Evolutionary conservation across 2,113 vertebrate genomes (phyloP).

Genomic region (Hyaena hyaena): DNA sequence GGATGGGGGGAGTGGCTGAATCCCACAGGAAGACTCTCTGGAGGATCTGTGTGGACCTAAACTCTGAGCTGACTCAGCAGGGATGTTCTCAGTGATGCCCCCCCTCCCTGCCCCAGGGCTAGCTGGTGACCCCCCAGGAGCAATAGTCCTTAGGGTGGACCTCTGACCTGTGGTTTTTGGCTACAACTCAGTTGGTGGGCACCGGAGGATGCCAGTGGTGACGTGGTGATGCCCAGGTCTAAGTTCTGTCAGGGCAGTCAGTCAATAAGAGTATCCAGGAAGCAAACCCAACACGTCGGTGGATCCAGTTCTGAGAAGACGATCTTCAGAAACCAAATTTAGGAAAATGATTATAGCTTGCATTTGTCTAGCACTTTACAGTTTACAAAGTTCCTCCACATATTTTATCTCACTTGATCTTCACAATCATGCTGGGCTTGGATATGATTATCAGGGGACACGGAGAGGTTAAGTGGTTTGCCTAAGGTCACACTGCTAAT

Average conservation of each 20-base stretch:
- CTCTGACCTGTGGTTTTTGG: not conserved
- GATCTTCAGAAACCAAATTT: slow-evolving; percentile 37
- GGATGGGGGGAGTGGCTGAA: not conserved
- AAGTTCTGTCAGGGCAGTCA: not conserved
- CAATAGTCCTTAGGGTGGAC: not conserved
- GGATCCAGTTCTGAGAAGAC: slow-evolving; percentile 24
- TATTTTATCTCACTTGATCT: slow-evolving; percentile 52
- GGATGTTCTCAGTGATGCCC: not conserved
- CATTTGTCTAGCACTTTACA: slow-evolving; percentile 1
- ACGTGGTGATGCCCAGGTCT: not conserved
- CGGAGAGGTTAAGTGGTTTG: slow-evolving; percentile 67
- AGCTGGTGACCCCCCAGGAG: not conserved
- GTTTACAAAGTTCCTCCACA: slow-evolving; percentile 20
- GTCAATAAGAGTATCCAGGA: slow-evolving; percentile 10
- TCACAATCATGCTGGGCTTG: slow-evolving; percentile 16
- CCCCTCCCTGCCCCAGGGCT: not conserved
- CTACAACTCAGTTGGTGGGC: not conserved
- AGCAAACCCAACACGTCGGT: slow-evolving; percentile 11
- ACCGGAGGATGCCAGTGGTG: no score
- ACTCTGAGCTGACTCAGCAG: not conserved
- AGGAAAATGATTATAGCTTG: slow-evolving; percentile 17
- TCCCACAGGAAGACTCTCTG: not conserved
- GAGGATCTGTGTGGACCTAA: not conserved
- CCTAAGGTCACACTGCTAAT: slow-evolving; percentile 70
- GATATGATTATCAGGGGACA: slow-evolving; percentile 57